A percentile compares a stretch with the other conserved stretches of the same genome.
phyloP scores from a whole-genome alignment of 1,140 invertebrate genomes.

The Drosophila bocki region DNA sequence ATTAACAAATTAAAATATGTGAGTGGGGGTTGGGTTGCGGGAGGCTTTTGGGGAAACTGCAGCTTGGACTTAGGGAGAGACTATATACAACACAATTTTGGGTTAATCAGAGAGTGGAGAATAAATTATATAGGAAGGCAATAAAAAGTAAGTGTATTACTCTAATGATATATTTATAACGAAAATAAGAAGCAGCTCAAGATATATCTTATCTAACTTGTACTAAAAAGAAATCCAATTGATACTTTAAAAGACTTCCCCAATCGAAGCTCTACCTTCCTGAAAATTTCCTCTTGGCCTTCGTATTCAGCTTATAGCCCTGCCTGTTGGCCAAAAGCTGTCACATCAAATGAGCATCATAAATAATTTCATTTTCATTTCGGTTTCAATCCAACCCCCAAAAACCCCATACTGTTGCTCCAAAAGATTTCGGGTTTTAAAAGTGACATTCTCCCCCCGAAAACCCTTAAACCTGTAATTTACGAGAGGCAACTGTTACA shows the following conservation, averaged over 20 bases:
- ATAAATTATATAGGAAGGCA: background rate
- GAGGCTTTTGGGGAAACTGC: background rate
- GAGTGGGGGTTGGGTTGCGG: constrained; percentile 3
- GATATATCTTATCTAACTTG: background rate
- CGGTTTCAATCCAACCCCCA: constrained; percentile 42
- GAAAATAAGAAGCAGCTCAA: too few relatives aligned
- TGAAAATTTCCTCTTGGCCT: constrained; percentile 5
- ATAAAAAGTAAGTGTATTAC: background rate
- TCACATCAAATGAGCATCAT: constrained; percentile 74
- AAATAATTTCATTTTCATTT: constrained; percentile 78
- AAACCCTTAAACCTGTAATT: constrained; percentile 50
- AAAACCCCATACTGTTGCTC: constrained; percentile 29
- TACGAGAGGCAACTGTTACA: constrained; percentile 72
- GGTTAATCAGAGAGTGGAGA: background rate
- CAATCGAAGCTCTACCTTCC: background rate
- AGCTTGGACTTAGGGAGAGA: background rate
- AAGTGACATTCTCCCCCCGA: constrained; percentile 22
- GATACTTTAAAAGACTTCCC: background rate
- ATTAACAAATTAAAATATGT: constrained; percentile 81
- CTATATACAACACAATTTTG: constrained; percentile 10
- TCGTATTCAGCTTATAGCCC: constrained; percentile 1
- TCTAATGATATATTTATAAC: background rate
- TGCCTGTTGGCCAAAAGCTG: constrained; percentile 54
- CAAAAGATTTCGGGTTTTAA: constrained; percentile 50
- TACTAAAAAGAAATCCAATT: background rate